Base-by-base conservation (phyloP, 2,888 invertebrate species). In the Boloria selene region DNA sequence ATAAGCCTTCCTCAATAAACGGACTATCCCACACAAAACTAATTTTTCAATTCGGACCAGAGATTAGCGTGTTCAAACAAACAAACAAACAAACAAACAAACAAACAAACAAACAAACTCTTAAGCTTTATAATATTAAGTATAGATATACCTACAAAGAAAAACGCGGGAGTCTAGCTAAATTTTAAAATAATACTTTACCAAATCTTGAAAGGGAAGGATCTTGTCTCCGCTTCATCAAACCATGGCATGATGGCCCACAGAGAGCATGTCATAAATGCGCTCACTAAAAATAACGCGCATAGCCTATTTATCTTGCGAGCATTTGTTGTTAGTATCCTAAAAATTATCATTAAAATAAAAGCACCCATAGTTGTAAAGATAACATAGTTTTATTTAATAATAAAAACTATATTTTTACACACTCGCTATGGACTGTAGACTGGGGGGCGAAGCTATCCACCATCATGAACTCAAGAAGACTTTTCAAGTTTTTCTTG, bases 131-230 rank as follows among this genome's bases (percentile, higher is more conserved):
- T n/a, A n/a, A n/a, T n/a, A n/a, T n/a, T n/a, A n/a, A n/a, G n/a
- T n/a, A n/a, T n/a, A n/a, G n/a, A n/a, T n/a, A n/a, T n/a, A n/a
- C 22, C 22, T 22, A 22, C 22, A 22, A 22, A 22, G 22, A 22
- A 3, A 10, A 38, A 10, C 31, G 7, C 10, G 7, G 2, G 7
- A 2, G 7, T 6, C 5, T 5, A 5, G 5, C 6, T 31, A 0
- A 38, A 2, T 38, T 59, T 38, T n/a, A 51, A 51, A 47, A 13
- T 42, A 45, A 45, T 51, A 22, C 64, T 83, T 82, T 78, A 88
- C 90, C 91, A 90, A 69, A 90, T 88, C 67, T 80, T 82, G 61
- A 90, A 90, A 7, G 90, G 91, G 63, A 89, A 90, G 0, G 77
- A 78, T 63, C 85, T 79, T 1, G 76, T 77, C 5, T 79, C 84